Base-by-base conservation (phyloP, 2,888 invertebrate species). In the Lacanobia oleracea region DNA sequence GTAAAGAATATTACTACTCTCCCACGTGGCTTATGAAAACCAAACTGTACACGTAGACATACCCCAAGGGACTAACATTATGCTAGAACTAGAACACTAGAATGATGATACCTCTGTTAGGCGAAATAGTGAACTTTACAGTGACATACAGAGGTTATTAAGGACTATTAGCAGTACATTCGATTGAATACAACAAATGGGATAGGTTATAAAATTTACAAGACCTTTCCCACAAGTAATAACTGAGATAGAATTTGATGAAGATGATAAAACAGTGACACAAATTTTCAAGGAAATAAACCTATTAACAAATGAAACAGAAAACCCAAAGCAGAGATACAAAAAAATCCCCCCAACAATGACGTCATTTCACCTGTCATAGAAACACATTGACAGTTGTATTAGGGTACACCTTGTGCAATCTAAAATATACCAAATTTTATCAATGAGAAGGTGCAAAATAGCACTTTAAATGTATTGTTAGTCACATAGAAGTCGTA, bases 331-430 rank as follows among this genome's bases (percentile, higher is more conserved):
- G 16, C 50, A 12, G 33, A 53, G 18, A 14, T 18, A 60, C 5
- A 9, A 27, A 61, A 70, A 64, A 33, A 6, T 27, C 3, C 9
- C 56, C 21, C 48, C 14, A 21, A 50, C 23, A 54, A 18, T 79
- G 74, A 77, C 77, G 84, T 77, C 77, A 83, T 64, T 62, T 45
- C 72, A 81, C 77, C 67, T 83, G 82, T 68, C 84, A 59, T 54
- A 63, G 27, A 65, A 70, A 76, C 33, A 45, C 54, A 72, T 67
- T 72, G 71, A 78, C 61, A 73, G 77, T 57, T 59, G 74, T 64
- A 61, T 60, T 63, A 45, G 62, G 48, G 66, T 51, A 4, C 45
- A 56, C 33, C 5, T 12, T 51, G 37, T 40, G 50, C 67, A 69
- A 33, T 60, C 57, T 51, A 80, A 82, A 70, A 60, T 74, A 12